Evolutionary conservation across 2,797 vertebrate genomes (phyloP).

Genomic region (Craterocephalus amniculus): DNA sequence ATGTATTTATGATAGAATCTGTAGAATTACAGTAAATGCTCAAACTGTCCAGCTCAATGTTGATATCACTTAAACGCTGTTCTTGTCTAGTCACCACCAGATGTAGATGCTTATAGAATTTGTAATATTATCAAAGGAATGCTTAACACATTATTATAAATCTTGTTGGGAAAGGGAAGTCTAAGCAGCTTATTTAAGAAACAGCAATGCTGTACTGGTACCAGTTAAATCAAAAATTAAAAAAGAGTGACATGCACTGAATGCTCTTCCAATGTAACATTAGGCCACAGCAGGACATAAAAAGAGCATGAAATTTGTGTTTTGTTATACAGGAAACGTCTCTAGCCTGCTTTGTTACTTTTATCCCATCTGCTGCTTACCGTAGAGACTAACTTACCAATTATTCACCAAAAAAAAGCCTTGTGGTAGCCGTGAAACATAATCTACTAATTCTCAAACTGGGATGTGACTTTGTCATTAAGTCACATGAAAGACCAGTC

Average conservation of each 20-base stretch:
- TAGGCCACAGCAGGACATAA: neutral
- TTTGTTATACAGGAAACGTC: neutral
- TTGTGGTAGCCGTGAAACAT: neutral
- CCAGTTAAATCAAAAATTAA: neutral
- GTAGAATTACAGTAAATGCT: neutral
- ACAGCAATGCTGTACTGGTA: neutral
- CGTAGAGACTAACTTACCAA: neutral
- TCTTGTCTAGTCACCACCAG: neutral
- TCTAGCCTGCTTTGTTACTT: neutral
- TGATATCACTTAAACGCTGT: neutral
- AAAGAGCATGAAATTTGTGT: neutral
- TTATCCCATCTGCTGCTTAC: neutral
- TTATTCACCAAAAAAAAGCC: neutral
- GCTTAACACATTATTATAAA: no score
- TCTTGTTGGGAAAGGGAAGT: slow-evolving; percentile 2
- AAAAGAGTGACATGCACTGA: neutral
- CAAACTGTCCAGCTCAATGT: neutral
- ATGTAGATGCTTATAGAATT: slow-evolving; percentile 29
- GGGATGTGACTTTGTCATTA: neutral
- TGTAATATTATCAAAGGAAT: no score
- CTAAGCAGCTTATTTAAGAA: neutral
- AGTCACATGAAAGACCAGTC: neutral
- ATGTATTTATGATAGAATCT: slow-evolving; percentile 6
- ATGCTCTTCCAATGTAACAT: neutral
- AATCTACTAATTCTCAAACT: neutral